Conservation (phyloP, 2,113 vertebrate species). For the Strix uralensis region DNA sequence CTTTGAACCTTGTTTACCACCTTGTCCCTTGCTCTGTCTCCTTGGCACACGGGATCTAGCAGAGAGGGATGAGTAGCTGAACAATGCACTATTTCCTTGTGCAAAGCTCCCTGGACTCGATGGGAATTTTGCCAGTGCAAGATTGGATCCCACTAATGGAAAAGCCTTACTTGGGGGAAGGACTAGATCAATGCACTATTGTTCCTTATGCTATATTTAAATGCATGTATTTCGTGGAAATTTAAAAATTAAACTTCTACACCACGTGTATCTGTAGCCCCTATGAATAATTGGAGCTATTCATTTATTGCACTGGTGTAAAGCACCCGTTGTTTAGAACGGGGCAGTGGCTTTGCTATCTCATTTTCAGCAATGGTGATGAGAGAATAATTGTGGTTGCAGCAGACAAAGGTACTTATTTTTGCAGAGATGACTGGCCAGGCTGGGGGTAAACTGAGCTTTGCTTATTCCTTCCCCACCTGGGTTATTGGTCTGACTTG, state of each 20-base stretch:
- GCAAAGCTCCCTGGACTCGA: neutral
- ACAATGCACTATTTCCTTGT: neutral
- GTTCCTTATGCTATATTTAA: slow-evolving; percentile 50
- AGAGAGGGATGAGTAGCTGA: neutral
- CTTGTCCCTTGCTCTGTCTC: neutral
- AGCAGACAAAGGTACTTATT: slow-evolving; percentile 58
- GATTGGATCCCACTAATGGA: slow-evolving; percentile 3
- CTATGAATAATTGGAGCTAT: slow-evolving; percentile 26
- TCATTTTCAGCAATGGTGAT: slow-evolving; percentile 38
- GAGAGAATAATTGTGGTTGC: slow-evolving; percentile 55
- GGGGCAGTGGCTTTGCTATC: slow-evolving; percentile 9
- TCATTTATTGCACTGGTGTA: neutral
- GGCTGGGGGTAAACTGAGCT: slow-evolving; percentile 45
- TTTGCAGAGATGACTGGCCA: slow-evolving; percentile 12
- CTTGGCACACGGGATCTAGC: rapidly evolving
- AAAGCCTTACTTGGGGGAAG: neutral
- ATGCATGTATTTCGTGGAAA: neutral
- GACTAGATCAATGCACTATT: slow-evolving; percentile 20
- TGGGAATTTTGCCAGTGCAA: neutral
- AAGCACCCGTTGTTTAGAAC: neutral
- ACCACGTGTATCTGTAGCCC: neutral
- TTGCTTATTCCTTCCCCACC: slow-evolving; percentile 54
- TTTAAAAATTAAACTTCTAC: slow-evolving; percentile 5
- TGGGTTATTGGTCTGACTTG: slow-evolving; percentile 17
- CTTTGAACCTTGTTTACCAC: neutral